phyloP scores from a whole-genome alignment of 53 echinoderm and acorn worm species.

The Crossaster papposus region DNA sequence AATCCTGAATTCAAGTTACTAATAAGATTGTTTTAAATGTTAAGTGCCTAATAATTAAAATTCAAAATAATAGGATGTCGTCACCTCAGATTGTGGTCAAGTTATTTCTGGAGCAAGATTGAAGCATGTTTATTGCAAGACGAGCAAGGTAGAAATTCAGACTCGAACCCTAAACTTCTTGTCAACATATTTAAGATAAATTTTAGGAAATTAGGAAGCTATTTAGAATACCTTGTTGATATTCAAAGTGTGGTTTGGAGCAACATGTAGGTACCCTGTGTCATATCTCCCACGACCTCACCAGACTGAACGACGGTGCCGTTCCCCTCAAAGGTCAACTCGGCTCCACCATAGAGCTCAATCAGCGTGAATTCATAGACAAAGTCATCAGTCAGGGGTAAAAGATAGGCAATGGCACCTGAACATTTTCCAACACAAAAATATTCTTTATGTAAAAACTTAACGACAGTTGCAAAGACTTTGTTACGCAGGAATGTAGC shows the following conservation, averaged over 20 bases:
- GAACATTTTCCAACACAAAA: background rate
- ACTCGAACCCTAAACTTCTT: too few relatives aligned
- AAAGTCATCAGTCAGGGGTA: conserved; percentile 56
- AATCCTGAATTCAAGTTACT: too few relatives aligned
- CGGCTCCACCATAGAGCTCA: conserved; percentile 84
- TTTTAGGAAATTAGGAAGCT: background rate
- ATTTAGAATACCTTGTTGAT: conserved; percentile 68
- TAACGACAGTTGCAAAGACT: too few relatives aligned
- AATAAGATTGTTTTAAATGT: too few relatives aligned
- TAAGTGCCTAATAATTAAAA: too few relatives aligned
- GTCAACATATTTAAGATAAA: background rate
- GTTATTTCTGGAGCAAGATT: too few relatives aligned
- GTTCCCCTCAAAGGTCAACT: conserved; percentile 76
- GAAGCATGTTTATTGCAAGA: too few relatives aligned
- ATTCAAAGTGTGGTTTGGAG: conserved; percentile 76
- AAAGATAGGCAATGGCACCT: conserved; percentile 82
- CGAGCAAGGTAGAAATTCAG: too few relatives aligned
- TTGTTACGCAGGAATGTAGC: too few relatives aligned
- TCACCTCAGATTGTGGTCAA: too few relatives aligned
- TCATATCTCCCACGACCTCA: conserved; percentile 80
- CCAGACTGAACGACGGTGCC: conserved; percentile 64
- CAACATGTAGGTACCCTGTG: conserved; percentile 82
- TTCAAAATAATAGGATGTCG: too few relatives aligned
- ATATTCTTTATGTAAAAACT: too few relatives aligned
- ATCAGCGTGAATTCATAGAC: conserved; percentile 79